Conservation (phyloP, 1,140 invertebrate genomes). For the Centruroides sculpturatus region DNA sequence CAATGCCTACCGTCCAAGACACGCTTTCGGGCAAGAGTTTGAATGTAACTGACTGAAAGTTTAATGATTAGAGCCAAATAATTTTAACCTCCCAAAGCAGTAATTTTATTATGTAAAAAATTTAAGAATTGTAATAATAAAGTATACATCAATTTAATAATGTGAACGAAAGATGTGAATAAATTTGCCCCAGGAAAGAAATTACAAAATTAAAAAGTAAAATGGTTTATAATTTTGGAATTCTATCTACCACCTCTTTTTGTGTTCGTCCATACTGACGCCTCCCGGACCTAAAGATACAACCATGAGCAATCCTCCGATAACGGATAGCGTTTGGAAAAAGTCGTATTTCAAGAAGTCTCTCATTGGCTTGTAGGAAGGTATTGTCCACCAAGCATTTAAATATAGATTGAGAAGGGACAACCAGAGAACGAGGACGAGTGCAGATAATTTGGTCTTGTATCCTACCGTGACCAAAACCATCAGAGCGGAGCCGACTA, state of each 20-base stretch:
- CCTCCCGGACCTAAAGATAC: slow-evolving; percentile 95
- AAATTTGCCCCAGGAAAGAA: no score
- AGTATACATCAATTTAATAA: no score
- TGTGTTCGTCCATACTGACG: slow-evolving; percentile 99
- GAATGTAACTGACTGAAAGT: no score
- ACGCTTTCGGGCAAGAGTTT: no score
- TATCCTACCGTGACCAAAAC: slow-evolving; percentile 91
- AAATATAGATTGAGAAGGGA: slow-evolving; percentile 73
- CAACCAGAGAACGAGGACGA: slow-evolving; percentile 82
- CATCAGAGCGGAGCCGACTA: slow-evolving; percentile 89
- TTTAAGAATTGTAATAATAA: no score
- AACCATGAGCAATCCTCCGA: slow-evolving; percentile 97
- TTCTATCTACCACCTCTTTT: slow-evolving; percentile 79
- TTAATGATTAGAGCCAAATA: no score
- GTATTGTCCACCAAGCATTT: slow-evolving; percentile 96
- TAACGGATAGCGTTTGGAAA: slow-evolving; percentile 97
- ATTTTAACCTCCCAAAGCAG: no score
- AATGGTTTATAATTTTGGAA: not conserved
- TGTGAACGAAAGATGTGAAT: no score
- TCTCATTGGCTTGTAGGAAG: slow-evolving; percentile 81
- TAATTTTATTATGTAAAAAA: no score
- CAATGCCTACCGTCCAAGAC: no score
- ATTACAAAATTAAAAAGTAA: not conserved
- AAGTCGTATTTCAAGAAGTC: slow-evolving; percentile 99
- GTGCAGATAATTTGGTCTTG: slow-evolving; percentile 94